These are phyloP conservation scores for Crepidodera aurea DNA, from an alignment of 2,888 invertebrate species.

Conservation along the genomic window DNA sequence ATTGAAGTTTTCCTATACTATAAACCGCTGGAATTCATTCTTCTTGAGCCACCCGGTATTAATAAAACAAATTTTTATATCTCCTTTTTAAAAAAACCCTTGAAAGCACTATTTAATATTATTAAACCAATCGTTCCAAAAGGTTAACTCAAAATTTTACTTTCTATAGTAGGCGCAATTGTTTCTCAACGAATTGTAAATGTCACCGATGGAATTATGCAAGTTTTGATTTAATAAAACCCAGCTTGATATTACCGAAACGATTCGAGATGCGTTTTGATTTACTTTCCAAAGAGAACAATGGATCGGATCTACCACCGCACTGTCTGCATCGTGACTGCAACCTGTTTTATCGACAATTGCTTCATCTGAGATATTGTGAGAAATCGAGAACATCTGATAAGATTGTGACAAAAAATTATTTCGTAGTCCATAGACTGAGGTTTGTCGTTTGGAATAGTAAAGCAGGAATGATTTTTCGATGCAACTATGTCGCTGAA, in stretches of 20 bases:
- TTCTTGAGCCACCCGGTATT: too few relatives aligned
- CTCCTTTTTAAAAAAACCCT: too few relatives aligned
- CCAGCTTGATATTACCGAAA: conserved; percentile 23
- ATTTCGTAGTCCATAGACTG: too few relatives aligned
- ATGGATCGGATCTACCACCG: conserved; percentile 18
- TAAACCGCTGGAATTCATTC: too few relatives aligned
- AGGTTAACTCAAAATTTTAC: conserved; percentile 16
- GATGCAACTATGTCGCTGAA: too few relatives aligned
- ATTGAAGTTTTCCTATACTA: too few relatives aligned
- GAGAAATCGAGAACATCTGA: conserved; percentile 27
- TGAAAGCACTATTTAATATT: too few relatives aligned
- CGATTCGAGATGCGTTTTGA: conserved; percentile 24
- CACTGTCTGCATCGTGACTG: conserved; percentile 29
- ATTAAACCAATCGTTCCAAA: too few relatives aligned
- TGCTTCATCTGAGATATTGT: conserved; percentile 22
- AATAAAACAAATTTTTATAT: too few relatives aligned
- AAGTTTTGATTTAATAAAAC: conserved; percentile 20
- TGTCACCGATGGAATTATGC: conserved; percentile 21
- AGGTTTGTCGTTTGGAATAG: too few relatives aligned
- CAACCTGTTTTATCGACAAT: conserved; percentile 34
- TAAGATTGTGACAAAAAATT: background rate
- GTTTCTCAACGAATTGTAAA: conserved; percentile 20
- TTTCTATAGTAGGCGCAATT: conserved; percentile 11
- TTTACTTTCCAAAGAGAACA: conserved; percentile 25
- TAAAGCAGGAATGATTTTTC: too few relatives aligned